These are phyloP conservation scores for Scaptodrosophila lebanonensis DNA, from an alignment of 1,140 invertebrate genomes.

Conservation along the genomic window DNA sequence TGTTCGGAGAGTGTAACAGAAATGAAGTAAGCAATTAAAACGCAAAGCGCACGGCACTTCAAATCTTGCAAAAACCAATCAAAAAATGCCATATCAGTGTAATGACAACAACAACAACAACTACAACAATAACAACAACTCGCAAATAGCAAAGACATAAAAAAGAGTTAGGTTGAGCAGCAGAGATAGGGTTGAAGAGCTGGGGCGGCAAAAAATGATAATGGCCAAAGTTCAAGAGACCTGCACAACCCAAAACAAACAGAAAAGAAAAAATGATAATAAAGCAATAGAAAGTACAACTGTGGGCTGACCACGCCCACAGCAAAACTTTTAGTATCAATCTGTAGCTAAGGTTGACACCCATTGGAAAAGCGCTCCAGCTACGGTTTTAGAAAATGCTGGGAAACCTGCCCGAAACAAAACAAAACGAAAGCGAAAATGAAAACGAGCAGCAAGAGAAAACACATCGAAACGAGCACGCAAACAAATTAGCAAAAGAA, in stretches of 20 bases:
- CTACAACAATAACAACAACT: too few relatives aligned
- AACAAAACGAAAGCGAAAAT: conserved; percentile 24
- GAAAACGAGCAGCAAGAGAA: not conserved
- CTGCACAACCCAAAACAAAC: not conserved
- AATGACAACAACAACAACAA: conserved; percentile 8
- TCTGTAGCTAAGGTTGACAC: conserved; percentile 55
- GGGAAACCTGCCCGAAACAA: conserved; percentile 40
- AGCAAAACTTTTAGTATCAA: conserved; percentile 41
- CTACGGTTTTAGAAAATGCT: conserved; percentile 45
- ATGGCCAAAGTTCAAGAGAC: conserved; percentile 45
- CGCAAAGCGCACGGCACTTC: conserved; percentile 41
- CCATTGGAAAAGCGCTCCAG: conserved; percentile 35
- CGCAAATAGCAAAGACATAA: too few relatives aligned
- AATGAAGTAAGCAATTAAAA: conserved; percentile 61
- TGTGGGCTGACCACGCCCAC: conserved; percentile 22
- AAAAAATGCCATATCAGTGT: conserved; percentile 63
- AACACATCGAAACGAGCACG: conserved; percentile 32
- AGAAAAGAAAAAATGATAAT: conserved; percentile 38
- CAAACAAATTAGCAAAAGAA: conserved; percentile 74
- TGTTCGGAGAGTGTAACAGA: conserved; percentile 15
- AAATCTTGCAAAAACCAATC: conserved; percentile 62
- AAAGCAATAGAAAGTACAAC: conserved; percentile 22
- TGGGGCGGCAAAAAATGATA: conserved; percentile 40
- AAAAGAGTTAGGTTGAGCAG: too few relatives aligned
- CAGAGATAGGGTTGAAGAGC: not conserved